Percentiles rank a stretch among this genome's conserved stretches.
Conservation (phyloP, 2,888 invertebrate species). For the Adelphocoris suturalis region DNA sequence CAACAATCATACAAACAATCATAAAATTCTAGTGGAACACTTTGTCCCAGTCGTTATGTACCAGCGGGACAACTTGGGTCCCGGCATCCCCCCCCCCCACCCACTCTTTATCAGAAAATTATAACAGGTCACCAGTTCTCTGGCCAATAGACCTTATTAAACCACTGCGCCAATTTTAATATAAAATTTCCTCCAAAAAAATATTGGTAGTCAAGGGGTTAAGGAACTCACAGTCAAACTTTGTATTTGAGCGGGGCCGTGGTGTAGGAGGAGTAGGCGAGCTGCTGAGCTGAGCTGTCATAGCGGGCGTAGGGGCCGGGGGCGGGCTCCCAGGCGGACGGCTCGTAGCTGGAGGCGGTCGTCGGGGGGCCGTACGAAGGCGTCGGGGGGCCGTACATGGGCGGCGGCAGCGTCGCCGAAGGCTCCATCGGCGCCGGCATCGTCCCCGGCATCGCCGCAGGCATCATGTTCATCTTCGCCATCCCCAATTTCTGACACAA, state of each 20-base stretch:
- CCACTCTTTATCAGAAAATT: too few species aligned
- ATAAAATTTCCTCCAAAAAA: too few species aligned
- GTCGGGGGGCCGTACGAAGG: constrained; percentile 77
- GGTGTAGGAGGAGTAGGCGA: constrained; percentile 78
- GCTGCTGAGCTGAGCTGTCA: constrained; percentile 78
- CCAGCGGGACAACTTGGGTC: too few species aligned
- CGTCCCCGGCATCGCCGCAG: constrained; percentile 78
- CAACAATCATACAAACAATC: too few species aligned
- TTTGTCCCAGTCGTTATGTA: too few species aligned
- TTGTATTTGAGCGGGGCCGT: constrained; percentile 57
- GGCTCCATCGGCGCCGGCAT: constrained; percentile 78
- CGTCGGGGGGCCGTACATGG: constrained; percentile 81
- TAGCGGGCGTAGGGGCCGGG: constrained; percentile 90
- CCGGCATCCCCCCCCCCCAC: too few species aligned
- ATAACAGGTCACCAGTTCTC: too few species aligned
- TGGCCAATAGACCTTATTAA: too few species aligned
- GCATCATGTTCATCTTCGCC: constrained; percentile 80
- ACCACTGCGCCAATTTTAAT: too few species aligned
- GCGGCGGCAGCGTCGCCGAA: constrained; percentile 82
- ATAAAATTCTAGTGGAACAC: too few species aligned
- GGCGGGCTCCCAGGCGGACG: constrained; percentile 75
- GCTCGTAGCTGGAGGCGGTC: constrained; percentile 73
- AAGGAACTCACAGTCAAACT: constrained; percentile 10
- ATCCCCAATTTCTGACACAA: constrained; percentile 74
- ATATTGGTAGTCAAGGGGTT: too few species aligned